Base-by-base conservation (phyloP, 1,140 invertebrate species). In the Dinoponera quadriceps region DNA sequence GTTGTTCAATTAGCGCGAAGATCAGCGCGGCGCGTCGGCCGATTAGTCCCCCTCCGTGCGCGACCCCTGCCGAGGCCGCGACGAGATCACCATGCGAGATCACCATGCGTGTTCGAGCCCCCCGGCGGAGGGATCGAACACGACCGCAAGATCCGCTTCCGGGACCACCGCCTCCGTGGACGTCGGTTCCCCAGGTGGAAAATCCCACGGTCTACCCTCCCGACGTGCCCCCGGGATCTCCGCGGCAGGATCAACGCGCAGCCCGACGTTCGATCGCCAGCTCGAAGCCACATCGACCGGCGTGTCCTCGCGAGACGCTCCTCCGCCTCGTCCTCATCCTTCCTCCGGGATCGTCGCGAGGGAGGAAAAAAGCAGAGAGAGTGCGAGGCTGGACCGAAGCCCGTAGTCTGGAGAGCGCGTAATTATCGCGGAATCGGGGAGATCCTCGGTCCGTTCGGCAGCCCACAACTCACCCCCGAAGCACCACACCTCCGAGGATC, bases 221-320 rank as follows among this genome's bases (percentile, higher is more conserved):
- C 38, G 7, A 9, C 38, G 44, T 16, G 33, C 29, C 48, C 51
- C 18, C 14, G 3, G 25, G 51, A 48, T 57, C 63, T 49, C 20
- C 49, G 51, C 57, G 18, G 49, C 49, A 55, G 38, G 49, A 78
- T 78, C 75, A 69, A 27, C 29, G 20, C 49, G 74, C 44, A 33
- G 59, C 73, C 44, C 59, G 44, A 69, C 49, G 66, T 29, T 63
- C 63, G 74, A 78, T 68, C 16, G 29, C 29, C 4, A 77, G 14
- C 49, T 55, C 62, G 63, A 69, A 57, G 20, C 51, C 65, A 63
- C 75, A 48, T 80, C 75, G 51, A 60, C 33, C 75, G 33, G 51
- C 49, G 7, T 3, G 22, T 66, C 49, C 29, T 55, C 51, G 74
- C 62, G 20, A 55, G 20, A 44, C 38, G 38, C 16, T 57, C 22